Evolutionary conservation across 2,888 invertebrate genomes (phyloP).

Genomic region (Melipona beecheii): DNA sequence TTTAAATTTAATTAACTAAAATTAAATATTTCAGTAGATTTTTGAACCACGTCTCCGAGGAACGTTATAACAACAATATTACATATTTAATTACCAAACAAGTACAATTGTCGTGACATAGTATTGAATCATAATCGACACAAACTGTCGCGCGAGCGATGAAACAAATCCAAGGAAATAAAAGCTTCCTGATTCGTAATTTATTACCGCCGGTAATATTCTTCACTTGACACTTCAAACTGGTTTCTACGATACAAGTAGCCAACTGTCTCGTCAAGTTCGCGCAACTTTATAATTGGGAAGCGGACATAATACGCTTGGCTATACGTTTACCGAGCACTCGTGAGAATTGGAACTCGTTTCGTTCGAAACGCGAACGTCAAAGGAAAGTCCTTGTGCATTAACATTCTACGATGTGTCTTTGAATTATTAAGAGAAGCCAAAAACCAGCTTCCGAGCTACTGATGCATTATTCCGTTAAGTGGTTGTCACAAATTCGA

Average conservation of each 20-base stretch:
- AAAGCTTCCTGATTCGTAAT: not conserved
- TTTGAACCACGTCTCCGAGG: too few species aligned
- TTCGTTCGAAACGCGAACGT: conserved; percentile 3
- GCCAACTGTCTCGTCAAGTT: not conserved
- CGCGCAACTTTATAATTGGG: conserved; percentile 6
- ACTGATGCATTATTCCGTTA: conserved; percentile 78
- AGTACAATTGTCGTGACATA: too few species aligned
- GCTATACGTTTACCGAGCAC: conserved; percentile 8
- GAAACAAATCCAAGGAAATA: not conserved
- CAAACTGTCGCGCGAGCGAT: not conserved
- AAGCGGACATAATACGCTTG: not conserved
- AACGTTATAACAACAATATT: too few species aligned
- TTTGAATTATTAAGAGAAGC: conserved; percentile 62
- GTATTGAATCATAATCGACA: too few species aligned
- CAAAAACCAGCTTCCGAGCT: conserved; percentile 70
- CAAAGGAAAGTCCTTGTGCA: conserved; percentile 14
- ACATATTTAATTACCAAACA: too few species aligned
- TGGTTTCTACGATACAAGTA: not conserved
- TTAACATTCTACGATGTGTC: conserved; percentile 48
- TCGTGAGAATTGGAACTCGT: conserved; percentile 59
- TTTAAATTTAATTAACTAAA: too few species aligned
- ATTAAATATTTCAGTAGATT: too few species aligned
- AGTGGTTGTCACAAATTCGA: conserved; percentile 81
- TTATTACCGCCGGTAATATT: not conserved
- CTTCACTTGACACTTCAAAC: not conserved